phyloP scores from a whole-genome alignment of 2,113 vertebrate genomes.

The Poecilia latipinna region DNA sequence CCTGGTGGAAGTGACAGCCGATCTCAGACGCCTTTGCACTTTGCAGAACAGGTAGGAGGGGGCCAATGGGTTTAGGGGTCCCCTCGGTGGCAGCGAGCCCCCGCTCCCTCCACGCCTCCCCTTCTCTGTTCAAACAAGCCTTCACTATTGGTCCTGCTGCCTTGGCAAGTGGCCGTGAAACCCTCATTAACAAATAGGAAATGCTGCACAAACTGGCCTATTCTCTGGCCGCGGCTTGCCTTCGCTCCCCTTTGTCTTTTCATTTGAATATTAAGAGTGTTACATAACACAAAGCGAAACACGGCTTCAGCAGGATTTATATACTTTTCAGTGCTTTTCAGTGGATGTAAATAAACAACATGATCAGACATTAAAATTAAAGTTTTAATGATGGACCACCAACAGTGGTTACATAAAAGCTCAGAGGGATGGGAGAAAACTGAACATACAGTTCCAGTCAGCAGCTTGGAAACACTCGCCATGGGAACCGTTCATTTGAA shows the following conservation, averaged over 20 bases:
- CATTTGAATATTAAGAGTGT: constrained; percentile 85
- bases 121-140: constrained; percentile 61
- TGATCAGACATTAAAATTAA: neutral
- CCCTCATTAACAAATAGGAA: constrained; percentile 87
- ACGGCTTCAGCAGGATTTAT: constrained; percentile 35
- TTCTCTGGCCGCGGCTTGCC: constrained; percentile 82
- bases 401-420: neutral
- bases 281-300: constrained; percentile 69
- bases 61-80: constrained; percentile 65
- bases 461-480: neutral
- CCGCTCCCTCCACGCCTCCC: constrained; percentile 36
- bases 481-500: neutral
- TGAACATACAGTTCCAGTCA: neutral
- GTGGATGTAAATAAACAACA: constrained; percentile 9
- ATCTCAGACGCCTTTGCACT: constrained; percentile 61
- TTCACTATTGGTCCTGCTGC: constrained; percentile 81
- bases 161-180: constrained; percentile 77
- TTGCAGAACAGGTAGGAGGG: constrained; percentile 74
- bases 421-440: neutral
- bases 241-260: constrained; percentile 72
- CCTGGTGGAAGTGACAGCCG: constrained; percentile 59
- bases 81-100: constrained; percentile 62
- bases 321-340: constrained; percentile 29
- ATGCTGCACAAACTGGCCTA: constrained; percentile 87
- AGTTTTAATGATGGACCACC: neutral